phyloP scores from a whole-genome alignment of 2,113 vertebrate genomes.

The Callopanchax toddi region DNA sequence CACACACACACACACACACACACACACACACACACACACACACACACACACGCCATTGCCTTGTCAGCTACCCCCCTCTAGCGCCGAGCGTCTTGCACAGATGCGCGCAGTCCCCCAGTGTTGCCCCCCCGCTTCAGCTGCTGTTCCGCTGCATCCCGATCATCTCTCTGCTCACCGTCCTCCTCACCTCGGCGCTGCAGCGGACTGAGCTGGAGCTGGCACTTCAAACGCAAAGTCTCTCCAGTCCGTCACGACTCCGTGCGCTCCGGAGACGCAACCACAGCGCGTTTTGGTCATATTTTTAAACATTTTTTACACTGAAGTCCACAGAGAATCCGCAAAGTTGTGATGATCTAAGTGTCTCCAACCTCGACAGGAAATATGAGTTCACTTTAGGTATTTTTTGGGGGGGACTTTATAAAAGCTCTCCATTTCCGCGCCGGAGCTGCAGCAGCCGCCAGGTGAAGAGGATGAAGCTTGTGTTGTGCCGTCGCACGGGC shows the following conservation, averaged over 20 bases:
- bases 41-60: conserved; percentile 62
- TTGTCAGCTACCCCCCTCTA: conserved; percentile 91
- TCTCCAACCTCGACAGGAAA: neutral
- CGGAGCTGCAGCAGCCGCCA: conserved; percentile 12
- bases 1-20: no score
- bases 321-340: conserved; percentile 27
- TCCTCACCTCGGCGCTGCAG: conserved; percentile 32
- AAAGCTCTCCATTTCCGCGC: neutral
- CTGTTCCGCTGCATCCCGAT: conserved; percentile 45
- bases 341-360: conserved; percentile 52
- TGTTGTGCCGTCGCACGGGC: conserved; percentile 16
- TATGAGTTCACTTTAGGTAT: conserved; percentile 10
- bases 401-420: conserved; percentile 34
- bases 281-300: neutral
- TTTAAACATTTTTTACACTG: neutral
- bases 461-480: conserved; percentile 52
- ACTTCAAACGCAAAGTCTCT: conserved; percentile 15
- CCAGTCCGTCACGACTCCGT: conserved; percentile 45
- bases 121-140: conserved; percentile 44
- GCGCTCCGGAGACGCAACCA: conserved; percentile 36
- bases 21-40: conserved; percentile 26
- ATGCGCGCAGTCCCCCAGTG: conserved; percentile 60
- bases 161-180: conserved; percentile 22
- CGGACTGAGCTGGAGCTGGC: conserved; percentile 30
- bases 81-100: conserved; percentile 79